phyloP scores from a whole-genome alignment of 2,113 vertebrate genomes.

The Nyctibius bracteatus region DNA sequence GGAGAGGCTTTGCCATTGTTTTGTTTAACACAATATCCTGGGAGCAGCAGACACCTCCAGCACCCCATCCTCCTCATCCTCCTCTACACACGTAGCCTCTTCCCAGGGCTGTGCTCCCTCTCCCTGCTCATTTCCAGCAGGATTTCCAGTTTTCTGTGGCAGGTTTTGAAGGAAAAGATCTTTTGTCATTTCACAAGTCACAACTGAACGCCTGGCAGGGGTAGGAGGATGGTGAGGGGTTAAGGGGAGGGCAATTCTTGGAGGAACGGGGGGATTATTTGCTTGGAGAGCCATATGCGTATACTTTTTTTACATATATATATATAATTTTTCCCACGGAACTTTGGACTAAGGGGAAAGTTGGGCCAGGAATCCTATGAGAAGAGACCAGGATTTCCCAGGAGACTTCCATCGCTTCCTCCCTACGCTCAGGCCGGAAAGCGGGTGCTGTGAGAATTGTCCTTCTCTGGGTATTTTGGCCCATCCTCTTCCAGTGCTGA shows the following conservation, averaged over 20 bases:
- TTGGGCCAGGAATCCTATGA: not conserved
- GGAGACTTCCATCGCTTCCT: not conserved
- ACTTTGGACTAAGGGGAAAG: not conserved
- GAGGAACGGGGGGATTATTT: not conserved
- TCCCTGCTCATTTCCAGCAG: not conserved
- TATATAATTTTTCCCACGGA: not conserved
- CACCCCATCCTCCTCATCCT: not conserved
- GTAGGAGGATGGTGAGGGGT: not conserved
- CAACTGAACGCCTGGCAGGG: not conserved
- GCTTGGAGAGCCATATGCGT: not conserved
- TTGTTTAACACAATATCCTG: not conserved
- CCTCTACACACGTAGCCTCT: not conserved
- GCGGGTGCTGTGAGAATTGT: not conserved
- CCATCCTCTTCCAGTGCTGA: not conserved
- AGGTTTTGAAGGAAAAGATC: not conserved
- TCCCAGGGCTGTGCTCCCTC: not conserved
- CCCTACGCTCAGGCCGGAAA: not conserved
- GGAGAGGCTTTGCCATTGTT: fast-evolving
- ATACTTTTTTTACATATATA: not conserved
- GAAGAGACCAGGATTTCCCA: not conserved
- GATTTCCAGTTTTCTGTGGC: not conserved
- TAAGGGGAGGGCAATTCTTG: not conserved
- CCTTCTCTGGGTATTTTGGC: not conserved
- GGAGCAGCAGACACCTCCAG: not conserved
- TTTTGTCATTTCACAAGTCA: not conserved